phyloP scores from a whole-genome alignment of 1,140 invertebrate species.

The Neelides sp. region DNA sequence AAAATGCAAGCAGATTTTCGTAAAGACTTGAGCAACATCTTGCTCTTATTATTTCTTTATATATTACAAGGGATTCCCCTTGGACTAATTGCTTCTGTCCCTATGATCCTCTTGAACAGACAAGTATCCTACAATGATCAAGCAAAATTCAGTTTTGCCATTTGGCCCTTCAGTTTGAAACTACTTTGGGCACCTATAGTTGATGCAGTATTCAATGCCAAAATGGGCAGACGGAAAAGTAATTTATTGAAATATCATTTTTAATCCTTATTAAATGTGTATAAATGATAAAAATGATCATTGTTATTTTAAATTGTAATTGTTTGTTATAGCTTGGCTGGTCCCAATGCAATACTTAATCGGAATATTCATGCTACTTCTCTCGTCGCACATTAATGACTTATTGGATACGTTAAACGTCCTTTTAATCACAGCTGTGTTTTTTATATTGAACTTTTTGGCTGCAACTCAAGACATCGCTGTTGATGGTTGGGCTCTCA shows the following conservation, averaged over 20 bases:
- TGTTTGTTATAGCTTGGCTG: slow-evolving; percentile 92
- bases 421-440: slow-evolving; percentile 42
- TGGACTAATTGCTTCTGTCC: slow-evolving; percentile 81
- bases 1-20: neutral
- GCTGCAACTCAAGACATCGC: slow-evolving; percentile 99
- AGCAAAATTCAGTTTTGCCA: slow-evolving; percentile 96
- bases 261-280: neutral
- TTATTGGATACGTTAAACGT: slow-evolving; percentile 52
- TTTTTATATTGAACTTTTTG: slow-evolving; percentile 86
- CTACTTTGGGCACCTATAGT: slow-evolving; percentile 88
- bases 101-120: slow-evolving; percentile 85
- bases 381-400: slow-evolving; percentile 58
- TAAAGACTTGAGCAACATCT: slow-evolving; percentile 42
- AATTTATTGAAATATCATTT: neutral
- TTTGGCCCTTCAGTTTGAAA: slow-evolving; percentile 97
- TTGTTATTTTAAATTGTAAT: slow-evolving; percentile 49
- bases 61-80: slow-evolving; percentile 91
- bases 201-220: neutral
- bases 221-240: neutral
- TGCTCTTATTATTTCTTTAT: slow-evolving; percentile 79
- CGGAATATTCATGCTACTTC: slow-evolving; percentile 67
- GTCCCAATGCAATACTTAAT: slow-evolving; percentile 80
- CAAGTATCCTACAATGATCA: slow-evolving; percentile 70
- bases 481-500: slow-evolving; percentile 98
- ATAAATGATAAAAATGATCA: neutral